These are phyloP conservation scores for Eupithecia tripunctaria DNA, from an alignment of 2,888 invertebrate genomes.

Conservation along the genomic window DNA sequence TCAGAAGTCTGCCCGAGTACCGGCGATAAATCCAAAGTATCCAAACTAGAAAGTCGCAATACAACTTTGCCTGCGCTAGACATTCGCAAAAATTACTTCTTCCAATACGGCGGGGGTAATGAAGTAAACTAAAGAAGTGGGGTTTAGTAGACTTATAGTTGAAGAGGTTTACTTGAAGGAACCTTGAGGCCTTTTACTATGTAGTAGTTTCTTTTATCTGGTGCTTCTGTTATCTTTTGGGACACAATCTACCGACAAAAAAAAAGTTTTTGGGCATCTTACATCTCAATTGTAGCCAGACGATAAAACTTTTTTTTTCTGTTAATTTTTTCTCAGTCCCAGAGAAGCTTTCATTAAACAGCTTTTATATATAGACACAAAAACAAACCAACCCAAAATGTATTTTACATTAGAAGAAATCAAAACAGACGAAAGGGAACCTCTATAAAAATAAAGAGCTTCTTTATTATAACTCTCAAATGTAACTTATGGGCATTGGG, in stretches of 20 bases:
- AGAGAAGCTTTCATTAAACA: background rate
- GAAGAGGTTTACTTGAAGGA: constrained; percentile 2
- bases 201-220: background rate
- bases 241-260: background rate
- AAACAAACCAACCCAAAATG: background rate
- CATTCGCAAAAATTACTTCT: constrained; percentile 35
- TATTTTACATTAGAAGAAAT: background rate
- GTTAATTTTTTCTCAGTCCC: background rate
- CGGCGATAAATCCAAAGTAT: constrained; percentile 63
- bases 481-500: constrained; percentile 30
- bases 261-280: background rate
- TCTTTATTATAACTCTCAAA: constrained; percentile 33
- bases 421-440: constrained; percentile 10
- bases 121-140: constrained; percentile 15
- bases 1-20: constrained; percentile 58
- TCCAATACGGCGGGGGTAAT: constrained; percentile 15
- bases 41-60: constrained; percentile 46
- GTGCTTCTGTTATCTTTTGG: background rate
- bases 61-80: constrained; percentile 40
- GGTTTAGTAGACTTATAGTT: constrained; percentile 5
- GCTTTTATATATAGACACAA: background rate
- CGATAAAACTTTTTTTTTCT: background rate
- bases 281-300: background rate
- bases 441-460: constrained; percentile 28
- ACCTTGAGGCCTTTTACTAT: constrained; percentile 4